Conservation (phyloP, 1,140 invertebrate species). For the Drosophila punjabiensis region DNA sequence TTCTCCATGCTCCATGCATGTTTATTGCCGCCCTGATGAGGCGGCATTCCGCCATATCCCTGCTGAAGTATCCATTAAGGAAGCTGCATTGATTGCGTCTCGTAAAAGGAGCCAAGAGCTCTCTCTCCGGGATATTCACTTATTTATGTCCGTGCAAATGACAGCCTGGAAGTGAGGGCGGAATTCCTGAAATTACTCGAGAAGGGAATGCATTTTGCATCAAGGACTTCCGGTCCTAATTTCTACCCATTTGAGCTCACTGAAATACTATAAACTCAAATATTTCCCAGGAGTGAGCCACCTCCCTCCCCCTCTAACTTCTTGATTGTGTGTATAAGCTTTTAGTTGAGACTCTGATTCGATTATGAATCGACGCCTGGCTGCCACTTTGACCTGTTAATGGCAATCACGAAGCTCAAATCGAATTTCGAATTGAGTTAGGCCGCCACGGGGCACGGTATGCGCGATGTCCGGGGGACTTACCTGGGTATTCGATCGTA, state of each 20-base stretch:
- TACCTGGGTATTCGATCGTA: conserved; percentile 95
- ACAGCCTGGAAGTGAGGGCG: conserved; percentile 20
- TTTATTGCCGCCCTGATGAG: conserved; percentile 51
- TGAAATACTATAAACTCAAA: not conserved
- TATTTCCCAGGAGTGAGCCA: not conserved
- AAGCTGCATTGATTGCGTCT: conserved; percentile 63
- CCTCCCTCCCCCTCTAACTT: not conserved
- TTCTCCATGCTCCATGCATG: conserved; percentile 14
- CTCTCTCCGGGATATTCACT: conserved; percentile 33
- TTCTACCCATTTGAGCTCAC: not conserved
- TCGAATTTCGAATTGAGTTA: conserved; percentile 56
- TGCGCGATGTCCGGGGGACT: conserved; percentile 34
- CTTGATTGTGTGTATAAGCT: conserved; percentile 44
- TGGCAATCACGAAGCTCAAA: conserved; percentile 71
- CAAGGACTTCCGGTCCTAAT: conserved; percentile 21
- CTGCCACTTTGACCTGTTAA: conserved; percentile 54
- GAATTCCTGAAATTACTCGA: conserved; percentile 8
- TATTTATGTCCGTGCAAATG: conserved; percentile 26
- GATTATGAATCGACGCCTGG: conserved; percentile 53
- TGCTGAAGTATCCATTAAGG: conserved; percentile 37
- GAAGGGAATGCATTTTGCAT: conserved; percentile 32
- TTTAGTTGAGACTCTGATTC: conserved; percentile 72
- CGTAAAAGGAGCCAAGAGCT: conserved; percentile 63
- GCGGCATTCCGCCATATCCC: conserved; percentile 14
- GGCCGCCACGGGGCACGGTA: conserved; percentile 5